Evolutionary conservation across 2,888 invertebrate species (phyloP).

Genomic region (Sussaba pulchella): DNA sequence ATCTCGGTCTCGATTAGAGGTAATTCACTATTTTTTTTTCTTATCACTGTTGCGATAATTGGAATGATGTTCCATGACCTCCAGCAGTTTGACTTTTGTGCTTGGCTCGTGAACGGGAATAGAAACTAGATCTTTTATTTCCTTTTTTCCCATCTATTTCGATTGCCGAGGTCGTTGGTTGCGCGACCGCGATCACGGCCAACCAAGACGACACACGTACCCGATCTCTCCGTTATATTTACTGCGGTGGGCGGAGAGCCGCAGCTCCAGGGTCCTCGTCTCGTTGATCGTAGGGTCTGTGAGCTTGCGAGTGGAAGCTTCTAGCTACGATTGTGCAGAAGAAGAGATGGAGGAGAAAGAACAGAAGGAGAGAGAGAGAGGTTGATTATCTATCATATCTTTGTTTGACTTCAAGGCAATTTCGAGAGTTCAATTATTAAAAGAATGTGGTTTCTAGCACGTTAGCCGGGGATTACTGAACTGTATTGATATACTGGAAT

Average conservation of each 20-base stretch:
- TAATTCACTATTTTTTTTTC: not conserved
- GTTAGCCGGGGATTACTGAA: too few species aligned
- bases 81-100: not conserved
- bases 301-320: not conserved
- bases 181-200: conserved; percentile 63
- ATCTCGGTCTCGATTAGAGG: not conserved
- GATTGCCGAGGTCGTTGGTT: conserved; percentile 59
- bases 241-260: not conserved
- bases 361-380: too few species aligned
- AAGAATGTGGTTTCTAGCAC: too few species aligned
- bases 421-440: too few species aligned
- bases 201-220: conserved; percentile 37
- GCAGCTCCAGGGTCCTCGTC: not conserved
- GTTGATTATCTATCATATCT: too few species aligned
- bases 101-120: conserved; percentile 24
- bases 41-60: not conserved
- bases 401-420: too few species aligned
- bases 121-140: conserved; percentile 30
- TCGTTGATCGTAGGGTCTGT: not conserved
- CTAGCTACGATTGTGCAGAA: not conserved
- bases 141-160: conserved; percentile 58
- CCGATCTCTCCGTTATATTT: conserved; percentile 18
- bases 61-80: conserved; percentile 13
- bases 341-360: too few species aligned
- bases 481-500: too few species aligned